Conservation (phyloP, 2,797 vertebrate genomes). For the Australoheros facetus region DNA sequence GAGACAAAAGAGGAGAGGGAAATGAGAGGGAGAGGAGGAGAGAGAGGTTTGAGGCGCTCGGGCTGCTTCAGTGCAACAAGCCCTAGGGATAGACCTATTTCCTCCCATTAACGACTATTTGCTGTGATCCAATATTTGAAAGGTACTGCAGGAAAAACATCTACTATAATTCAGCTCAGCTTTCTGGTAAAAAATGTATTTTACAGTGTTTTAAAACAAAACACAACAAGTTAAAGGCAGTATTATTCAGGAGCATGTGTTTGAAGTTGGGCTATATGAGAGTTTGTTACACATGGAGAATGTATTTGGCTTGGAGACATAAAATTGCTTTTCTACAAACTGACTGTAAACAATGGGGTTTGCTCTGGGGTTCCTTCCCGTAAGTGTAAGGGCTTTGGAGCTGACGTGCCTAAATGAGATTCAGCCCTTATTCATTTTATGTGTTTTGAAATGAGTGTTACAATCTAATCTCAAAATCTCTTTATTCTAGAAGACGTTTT, state of each 20-base stretch:
- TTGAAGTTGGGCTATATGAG: slow-evolving; percentile 22
- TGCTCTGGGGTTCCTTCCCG: neutral
- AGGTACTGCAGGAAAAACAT: slow-evolving; percentile 63
- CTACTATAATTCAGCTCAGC: slow-evolving; percentile 47
- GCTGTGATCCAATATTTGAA: slow-evolving; percentile 70
- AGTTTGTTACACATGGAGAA: slow-evolving; percentile 23
- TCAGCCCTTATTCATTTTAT: neutral
- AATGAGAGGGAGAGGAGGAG: slow-evolving; percentile 30
- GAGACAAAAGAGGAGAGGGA: slow-evolving; percentile 36
- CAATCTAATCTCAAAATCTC: neutral
- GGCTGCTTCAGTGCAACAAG: slow-evolving; percentile 50
- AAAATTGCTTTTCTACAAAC: slow-evolving; percentile 42
- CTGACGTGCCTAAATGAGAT: slow-evolving; percentile 4
- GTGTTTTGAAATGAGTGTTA: neutral
- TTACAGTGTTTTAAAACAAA: slow-evolving; percentile 32
- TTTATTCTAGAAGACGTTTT: neutral
- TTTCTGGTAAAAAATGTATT: slow-evolving; percentile 53
- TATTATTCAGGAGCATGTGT: slow-evolving; percentile 17
- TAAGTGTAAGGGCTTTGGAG: neutral
- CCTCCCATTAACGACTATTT: slow-evolving; percentile 77
- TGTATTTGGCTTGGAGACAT: slow-evolving; percentile 16
- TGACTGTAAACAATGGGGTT: slow-evolving; percentile 28
- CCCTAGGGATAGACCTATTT: slow-evolving; percentile 70
- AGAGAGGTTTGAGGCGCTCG: slow-evolving; percentile 35
- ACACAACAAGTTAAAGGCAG: slow-evolving; percentile 54